Evolutionary conservation across 2,797 vertebrate genomes (phyloP).

Genomic region (Brotula barbata): DNA sequence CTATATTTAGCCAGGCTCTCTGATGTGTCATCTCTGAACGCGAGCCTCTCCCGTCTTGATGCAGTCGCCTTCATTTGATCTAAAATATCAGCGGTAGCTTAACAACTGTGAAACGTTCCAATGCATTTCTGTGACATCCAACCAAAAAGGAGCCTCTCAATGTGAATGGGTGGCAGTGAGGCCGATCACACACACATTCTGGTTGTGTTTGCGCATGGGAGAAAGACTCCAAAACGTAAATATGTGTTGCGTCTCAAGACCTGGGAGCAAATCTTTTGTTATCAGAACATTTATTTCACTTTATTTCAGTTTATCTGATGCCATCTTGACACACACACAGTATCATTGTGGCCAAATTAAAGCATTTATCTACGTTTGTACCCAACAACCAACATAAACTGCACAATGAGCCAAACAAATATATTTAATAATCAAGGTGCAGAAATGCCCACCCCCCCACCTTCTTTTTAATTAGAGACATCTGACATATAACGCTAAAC

Average conservation of each 20-base stretch:
- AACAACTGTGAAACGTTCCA: slow-evolving; percentile 43
- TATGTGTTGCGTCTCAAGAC: slow-evolving; percentile 32
- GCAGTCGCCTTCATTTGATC: slow-evolving; percentile 67
- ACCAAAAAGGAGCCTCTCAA: slow-evolving; percentile 27
- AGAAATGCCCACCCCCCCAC: slow-evolving; percentile 40
- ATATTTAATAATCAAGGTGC: slow-evolving; percentile 20
- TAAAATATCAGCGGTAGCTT: slow-evolving; percentile 66
- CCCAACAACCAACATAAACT: slow-evolving; percentile 24
- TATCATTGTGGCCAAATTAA: slow-evolving; percentile 30
- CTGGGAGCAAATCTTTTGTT: slow-evolving; percentile 15
- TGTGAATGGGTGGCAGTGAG: slow-evolving; percentile 47
- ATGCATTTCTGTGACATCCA: slow-evolving; percentile 26
- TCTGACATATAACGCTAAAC: slow-evolving; percentile 61
- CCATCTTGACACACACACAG: neutral
- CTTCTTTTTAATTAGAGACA: slow-evolving; percentile 67
- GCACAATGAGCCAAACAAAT: slow-evolving; percentile 30
- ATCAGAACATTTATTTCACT: neutral
- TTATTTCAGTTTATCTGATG: slow-evolving; percentile 9
- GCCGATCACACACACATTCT: slow-evolving; percentile 32
- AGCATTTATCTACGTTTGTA: slow-evolving; percentile 13
- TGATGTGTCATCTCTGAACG: slow-evolving; percentile 67
- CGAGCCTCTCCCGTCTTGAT: slow-evolving; percentile 43
- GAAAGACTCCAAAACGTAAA: slow-evolving; percentile 42
- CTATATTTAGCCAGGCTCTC: slow-evolving; percentile 71
- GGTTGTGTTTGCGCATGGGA: slow-evolving; percentile 43